Base-by-base conservation (phyloP, 2,113 vertebrate species). In the Poeciliopsis occidentalis region DNA sequence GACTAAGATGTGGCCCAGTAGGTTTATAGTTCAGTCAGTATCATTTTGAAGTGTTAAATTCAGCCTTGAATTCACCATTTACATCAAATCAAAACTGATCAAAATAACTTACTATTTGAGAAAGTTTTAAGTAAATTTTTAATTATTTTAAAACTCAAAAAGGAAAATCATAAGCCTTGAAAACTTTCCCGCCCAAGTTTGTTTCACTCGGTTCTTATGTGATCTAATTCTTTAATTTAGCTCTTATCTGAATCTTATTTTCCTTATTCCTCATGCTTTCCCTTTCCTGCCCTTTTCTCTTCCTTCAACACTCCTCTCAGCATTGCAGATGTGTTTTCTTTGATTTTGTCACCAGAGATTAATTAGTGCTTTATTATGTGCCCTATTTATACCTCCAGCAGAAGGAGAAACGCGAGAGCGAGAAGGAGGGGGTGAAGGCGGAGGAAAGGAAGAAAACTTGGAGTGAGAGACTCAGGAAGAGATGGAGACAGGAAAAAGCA, bases 341-440 rank as follows among this genome's bases (percentile, higher is more conserved):
- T 93, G 92, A 93, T 93, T 91, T 88, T 89, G 90, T 90, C 92
- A 80, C 91, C 64, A 81, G 92, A 93, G 92, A 92, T 93, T 93
- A 93, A 93, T 93, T 92, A 93, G 89, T 71, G 83, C 90, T 90
- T 90, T 89, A 90, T 91, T 88, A 90, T 75, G 82, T 86, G 67
- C 65, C 84, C 83, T 89, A 89, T 90, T 91, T 92, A 91, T 91
- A 92, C 88, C 88, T 80, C 82, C 75, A 75, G 78, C 72, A 24
- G 60, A 75, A 69, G 80, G 86, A 81, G 34, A 44, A 64, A 51
- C 70, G 29, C 30, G 54, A 31, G 78, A 75, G 30, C 57, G 60
- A 70, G 77, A 69, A 34, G 57, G 27, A 67, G 37, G 27, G 60
- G 34, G 10, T 37, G 34, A 37, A 2, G 41, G 47, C 65, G 54